Evolutionary conservation across 2,888 invertebrate species (phyloP).

Genomic region (Hylaea fasciaria): DNA sequence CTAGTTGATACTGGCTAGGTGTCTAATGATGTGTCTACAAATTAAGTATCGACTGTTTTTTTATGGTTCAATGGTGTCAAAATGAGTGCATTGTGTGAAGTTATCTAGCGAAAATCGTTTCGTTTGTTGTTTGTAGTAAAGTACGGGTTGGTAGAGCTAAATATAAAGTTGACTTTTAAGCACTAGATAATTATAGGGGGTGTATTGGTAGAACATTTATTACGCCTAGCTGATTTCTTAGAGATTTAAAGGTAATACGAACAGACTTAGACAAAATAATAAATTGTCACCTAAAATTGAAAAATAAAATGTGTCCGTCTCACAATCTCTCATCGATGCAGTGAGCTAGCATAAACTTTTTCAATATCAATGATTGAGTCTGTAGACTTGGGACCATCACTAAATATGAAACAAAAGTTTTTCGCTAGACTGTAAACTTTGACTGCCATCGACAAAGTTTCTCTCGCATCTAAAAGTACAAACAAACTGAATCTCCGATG

Average conservation of each 20-base stretch:
- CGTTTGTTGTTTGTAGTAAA: no score
- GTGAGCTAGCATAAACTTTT: slow-evolving; percentile 11
- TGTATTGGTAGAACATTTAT: no score
- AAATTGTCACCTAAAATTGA: no score
- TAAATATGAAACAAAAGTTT: slow-evolving; percentile 5
- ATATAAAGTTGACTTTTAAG: no score
- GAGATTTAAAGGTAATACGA: no score
- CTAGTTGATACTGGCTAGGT: background rate
- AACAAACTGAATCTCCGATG: slow-evolving; percentile 22
- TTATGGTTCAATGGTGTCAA: background rate
- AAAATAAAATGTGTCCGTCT: background rate
- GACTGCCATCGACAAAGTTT: slow-evolving; percentile 17
- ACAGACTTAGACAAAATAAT: no score
- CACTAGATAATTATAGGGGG: no score
- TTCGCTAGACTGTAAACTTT: slow-evolving; percentile 22
- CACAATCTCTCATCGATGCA: background rate
- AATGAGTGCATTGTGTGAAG: no score
- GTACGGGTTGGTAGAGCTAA: no score
- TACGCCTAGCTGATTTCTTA: no score
- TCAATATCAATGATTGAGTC: slow-evolving; percentile 23
- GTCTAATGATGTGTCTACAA: background rate
- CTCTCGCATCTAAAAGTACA: slow-evolving; percentile 6
- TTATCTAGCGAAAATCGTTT: no score
- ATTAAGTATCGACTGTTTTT: background rate
- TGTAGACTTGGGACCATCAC: slow-evolving; percentile 1